These are phyloP conservation scores for Tragelaphus imberbis DNA, from an alignment of 2,113 vertebrate genomes.

Conservation along the genomic window DNA sequence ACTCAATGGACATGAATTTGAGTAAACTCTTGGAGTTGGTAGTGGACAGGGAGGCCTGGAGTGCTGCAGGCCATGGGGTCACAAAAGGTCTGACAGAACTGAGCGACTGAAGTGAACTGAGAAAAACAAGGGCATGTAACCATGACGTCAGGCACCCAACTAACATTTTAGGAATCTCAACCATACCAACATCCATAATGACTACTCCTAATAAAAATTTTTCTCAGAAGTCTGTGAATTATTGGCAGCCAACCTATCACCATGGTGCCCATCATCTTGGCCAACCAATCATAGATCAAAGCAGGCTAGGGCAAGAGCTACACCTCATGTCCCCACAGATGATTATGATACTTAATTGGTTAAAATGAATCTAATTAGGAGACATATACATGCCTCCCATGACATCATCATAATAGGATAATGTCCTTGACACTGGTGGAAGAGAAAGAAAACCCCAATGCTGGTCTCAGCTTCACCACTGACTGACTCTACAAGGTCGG, in stretches of 20 bases:
- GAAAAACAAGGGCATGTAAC: background rate
- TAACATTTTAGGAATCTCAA: slow-evolving; percentile 30
- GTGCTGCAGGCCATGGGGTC: background rate
- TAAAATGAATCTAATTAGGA: slow-evolving; percentile 41
- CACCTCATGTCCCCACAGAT: background rate
- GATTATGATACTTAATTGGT: slow-evolving; percentile 24
- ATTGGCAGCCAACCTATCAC: background rate
- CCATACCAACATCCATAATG: background rate
- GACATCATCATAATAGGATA: slow-evolving; percentile 13
- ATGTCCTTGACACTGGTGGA: background rate
- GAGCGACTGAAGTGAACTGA: background rate
- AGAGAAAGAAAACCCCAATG: slow-evolving; percentile 16
- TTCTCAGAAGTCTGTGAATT: background rate
- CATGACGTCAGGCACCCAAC: background rate
- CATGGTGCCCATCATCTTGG: background rate
- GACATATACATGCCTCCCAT: background rate
- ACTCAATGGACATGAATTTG: background rate
- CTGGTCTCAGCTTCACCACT: background rate
- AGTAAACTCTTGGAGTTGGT: background rate
- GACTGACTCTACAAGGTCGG: background rate
- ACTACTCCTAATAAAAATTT: background rate
- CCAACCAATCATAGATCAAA: background rate
- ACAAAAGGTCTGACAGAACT: rapidly evolving
- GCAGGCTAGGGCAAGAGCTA: background rate
- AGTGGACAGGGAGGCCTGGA: background rate